Conservation (phyloP, 2,113 vertebrate species). For the Pluvialis apricaria region DNA sequence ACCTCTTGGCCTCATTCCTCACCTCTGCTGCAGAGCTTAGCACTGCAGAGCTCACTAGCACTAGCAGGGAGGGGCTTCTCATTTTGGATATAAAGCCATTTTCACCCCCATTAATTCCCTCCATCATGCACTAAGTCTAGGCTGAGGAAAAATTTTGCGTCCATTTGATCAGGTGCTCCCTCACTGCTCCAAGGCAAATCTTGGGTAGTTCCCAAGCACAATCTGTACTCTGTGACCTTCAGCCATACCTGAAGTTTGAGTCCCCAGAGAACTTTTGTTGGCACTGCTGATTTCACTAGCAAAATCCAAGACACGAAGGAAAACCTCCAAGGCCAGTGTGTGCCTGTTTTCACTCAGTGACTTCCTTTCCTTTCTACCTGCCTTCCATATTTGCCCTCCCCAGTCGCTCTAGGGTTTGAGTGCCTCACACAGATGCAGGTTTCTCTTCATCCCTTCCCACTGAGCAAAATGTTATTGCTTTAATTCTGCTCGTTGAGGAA, state of each 20-base stretch:
- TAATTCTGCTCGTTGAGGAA: not conserved
- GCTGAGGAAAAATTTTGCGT: not conserved
- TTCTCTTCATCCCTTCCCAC: not conserved
- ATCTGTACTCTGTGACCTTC: not conserved
- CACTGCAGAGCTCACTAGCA: not conserved
- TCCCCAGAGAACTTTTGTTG: not conserved
- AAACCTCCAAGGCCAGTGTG: not conserved
- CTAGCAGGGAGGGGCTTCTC: not conserved
- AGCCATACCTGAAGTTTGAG: not conserved
- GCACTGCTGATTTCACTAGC: not conserved
- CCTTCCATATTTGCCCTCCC: not conserved
- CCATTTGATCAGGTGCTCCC: not conserved
- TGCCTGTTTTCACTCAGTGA: not conserved
- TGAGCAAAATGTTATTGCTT: not conserved
- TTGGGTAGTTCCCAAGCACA: slow-evolving; percentile 1
- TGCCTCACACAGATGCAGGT: not conserved
- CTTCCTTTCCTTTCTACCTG: not conserved
- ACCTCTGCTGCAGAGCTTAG: not conserved
- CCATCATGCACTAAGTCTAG: not conserved
- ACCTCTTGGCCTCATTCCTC: slow-evolving; percentile 20
- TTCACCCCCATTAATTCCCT: not conserved
- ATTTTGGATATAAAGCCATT: not conserved
- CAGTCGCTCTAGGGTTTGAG: not conserved
- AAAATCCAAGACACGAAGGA: not conserved
- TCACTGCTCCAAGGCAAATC: not conserved